phyloP scores from a whole-genome alignment of 1,140 invertebrate genomes.

The Drosophila lowei region DNA sequence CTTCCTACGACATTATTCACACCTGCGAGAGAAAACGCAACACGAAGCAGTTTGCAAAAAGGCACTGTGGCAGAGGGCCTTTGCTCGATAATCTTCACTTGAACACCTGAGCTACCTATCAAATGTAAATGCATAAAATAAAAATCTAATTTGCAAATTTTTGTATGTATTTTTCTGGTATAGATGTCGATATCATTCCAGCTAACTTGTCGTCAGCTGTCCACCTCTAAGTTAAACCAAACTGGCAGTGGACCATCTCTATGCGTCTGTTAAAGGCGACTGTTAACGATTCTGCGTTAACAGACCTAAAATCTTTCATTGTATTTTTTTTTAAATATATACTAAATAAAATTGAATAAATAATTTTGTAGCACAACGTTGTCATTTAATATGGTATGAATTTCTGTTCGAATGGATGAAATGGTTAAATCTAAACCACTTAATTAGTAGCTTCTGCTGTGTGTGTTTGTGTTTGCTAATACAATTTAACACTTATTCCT shows the following conservation, averaged over 20 bases:
- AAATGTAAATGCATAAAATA: slow-evolving; percentile 40
- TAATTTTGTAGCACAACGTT: slow-evolving; percentile 17
- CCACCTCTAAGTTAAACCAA: too few relatives aligned
- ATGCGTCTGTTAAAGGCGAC: too few relatives aligned
- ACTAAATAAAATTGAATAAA: too few relatives aligned
- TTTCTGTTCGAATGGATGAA: slow-evolving; percentile 33
- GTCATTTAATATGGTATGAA: slow-evolving; percentile 31
- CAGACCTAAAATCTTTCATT: too few relatives aligned
- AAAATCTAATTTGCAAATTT: slow-evolving; percentile 35
- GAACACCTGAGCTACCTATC: background rate
- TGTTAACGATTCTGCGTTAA: too few relatives aligned
- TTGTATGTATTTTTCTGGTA: slow-evolving; percentile 36
- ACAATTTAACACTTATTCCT: slow-evolving; percentile 42
- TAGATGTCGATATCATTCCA: too few relatives aligned
- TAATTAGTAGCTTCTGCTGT: slow-evolving; percentile 69
- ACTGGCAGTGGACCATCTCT: too few relatives aligned
- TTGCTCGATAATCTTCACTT: background rate
- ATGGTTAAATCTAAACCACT: slow-evolving; percentile 40
- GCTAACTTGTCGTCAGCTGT: too few relatives aligned
- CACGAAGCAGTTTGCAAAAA: slow-evolving; percentile 9
- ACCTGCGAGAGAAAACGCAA: background rate
- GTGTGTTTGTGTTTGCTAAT: slow-evolving; percentile 3
- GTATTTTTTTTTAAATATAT: too few relatives aligned
- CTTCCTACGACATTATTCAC: too few relatives aligned
- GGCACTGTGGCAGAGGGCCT: background rate